Conservation (phyloP, 2,113 vertebrate species). For the Prunella fulvescens region DNA sequence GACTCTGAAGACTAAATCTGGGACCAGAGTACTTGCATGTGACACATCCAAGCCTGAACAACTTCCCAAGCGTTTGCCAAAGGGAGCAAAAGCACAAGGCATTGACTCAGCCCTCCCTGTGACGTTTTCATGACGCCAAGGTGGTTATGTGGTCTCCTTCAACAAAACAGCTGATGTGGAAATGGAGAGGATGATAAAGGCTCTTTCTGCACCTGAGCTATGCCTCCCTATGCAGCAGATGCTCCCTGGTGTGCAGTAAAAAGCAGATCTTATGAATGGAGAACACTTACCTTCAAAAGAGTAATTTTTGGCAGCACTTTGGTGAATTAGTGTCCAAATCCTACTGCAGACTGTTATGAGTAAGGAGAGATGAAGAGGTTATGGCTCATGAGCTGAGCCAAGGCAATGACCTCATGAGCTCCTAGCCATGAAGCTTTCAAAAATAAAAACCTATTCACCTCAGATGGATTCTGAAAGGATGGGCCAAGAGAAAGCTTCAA, state of each 20-base stretch:
- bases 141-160: neutral
- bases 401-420: neutral
- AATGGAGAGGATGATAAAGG: neutral
- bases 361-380: neutral
- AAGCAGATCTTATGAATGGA: neutral
- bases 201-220: neutral
- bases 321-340: neutral
- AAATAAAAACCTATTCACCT: neutral
- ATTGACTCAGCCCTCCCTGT: neutral
- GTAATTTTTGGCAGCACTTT: neutral
- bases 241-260: neutral
- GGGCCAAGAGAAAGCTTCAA: neutral
- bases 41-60: neutral
- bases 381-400: neutral
- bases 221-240: accelerated
- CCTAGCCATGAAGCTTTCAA: neutral
- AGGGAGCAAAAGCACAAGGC: neutral
- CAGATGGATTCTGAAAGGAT: neutral
- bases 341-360: neutral
- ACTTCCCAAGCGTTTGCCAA: neutral
- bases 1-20: neutral
- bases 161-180: neutral
- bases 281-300: neutral
- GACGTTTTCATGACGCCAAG: neutral
- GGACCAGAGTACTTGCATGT: neutral